Conservation (phyloP, 2,888 invertebrate genomes). For the Omphaloscelis lunosa region DNA sequence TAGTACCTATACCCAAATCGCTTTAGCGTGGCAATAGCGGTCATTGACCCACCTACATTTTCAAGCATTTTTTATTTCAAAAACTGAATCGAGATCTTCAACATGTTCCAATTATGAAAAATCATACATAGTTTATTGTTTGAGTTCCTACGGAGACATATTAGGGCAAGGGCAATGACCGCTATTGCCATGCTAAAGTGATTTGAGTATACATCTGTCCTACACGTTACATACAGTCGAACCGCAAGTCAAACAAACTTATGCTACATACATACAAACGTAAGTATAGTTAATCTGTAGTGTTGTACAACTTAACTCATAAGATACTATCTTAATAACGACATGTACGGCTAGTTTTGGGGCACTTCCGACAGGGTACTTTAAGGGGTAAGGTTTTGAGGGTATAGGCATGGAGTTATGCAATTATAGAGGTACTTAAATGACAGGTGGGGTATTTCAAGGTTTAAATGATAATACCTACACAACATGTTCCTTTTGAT, state of each 20-base stretch:
- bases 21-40: too few relatives aligned
- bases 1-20: too few relatives aligned
- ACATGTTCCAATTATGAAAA: too few relatives aligned
- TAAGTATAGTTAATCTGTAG: constrained; percentile 24
- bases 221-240: constrained; percentile 9
- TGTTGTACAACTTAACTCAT: constrained; percentile 55
- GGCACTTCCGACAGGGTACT: constrained; percentile 21
- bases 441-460: background rate
- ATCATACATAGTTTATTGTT: too few relatives aligned
- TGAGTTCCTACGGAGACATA: too few relatives aligned
- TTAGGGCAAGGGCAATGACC: too few relatives aligned
- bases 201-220: too few relatives aligned
- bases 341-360: constrained; percentile 43
- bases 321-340: constrained; percentile 50
- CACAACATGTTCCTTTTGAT: too few relatives aligned
- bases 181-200: too few relatives aligned
- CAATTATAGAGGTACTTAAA: background rate
- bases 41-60: too few relatives aligned
- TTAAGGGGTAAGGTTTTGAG: constrained; percentile 3
- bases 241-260: constrained; percentile 35
- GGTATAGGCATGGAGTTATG: background rate
- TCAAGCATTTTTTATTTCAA: too few relatives aligned
- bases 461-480: background rate
- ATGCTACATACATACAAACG: constrained; percentile 10
- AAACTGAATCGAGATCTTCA: too few relatives aligned